Evolutionary conservation across 1,140 invertebrate species (phyloP), one percentile per base, ranked within the genome.

Genomic region (Drosophila athabasca): DNA sequence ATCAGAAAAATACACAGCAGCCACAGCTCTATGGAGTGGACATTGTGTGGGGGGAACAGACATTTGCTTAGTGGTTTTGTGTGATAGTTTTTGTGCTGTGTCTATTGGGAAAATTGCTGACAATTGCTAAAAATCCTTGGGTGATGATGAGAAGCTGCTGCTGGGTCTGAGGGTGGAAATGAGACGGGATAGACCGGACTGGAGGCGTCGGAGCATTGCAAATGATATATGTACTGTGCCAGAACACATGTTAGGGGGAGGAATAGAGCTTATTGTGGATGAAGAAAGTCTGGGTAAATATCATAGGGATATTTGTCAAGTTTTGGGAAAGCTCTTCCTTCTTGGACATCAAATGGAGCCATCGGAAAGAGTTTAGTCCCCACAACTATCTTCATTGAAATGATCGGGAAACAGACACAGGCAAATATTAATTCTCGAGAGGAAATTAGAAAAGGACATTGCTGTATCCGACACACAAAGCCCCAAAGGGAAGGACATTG

Each of bases 381-480:
- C 24, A 35, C n/a, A 57, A 52, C 31, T 44, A 49, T 48, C 17
- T 13, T 24, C 54, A 48, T 22, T 51, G 72, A 75, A 59, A 50
- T 59, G 67, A 44, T 35, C 24, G 73, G 35, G 35, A 39, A 44
- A 43, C 67, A 72, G 45, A 58, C 52, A 35, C 49, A 29, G 49
- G 64, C 58, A 80, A 52, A 62, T 62, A 70, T 71, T 80, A 77
- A 78, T 65, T 51, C 65, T 65, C 43, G 39, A 24, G 24, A 69
- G 84, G 84, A 89, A 90, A 89, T 89, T 85, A 80, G 85, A 89
- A 89, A 41, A 89, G 84, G 84, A 89, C 80, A 89, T 89, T 89
- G 84, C 85, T 90, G 84, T 83, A 74, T 88, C 84, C 84, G 83
- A 83, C 17, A 41, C 35, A 62, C 53, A 72, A 81, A 57, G 48